These are phyloP conservation scores for Acridotheres tristis DNA, from an alignment of 2,797 vertebrate species.

Conservation along the genomic window DNA sequence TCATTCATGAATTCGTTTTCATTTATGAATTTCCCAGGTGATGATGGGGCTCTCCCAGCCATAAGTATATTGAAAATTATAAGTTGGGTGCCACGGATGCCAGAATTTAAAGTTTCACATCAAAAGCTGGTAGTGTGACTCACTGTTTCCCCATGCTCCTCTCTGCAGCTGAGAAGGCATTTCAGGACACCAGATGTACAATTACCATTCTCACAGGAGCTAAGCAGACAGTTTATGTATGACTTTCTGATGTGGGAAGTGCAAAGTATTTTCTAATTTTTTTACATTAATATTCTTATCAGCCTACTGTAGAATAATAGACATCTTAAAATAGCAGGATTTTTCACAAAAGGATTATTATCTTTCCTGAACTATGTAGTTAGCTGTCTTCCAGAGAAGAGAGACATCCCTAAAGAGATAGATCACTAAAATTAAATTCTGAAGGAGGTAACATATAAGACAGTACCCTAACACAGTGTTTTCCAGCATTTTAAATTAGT, in stretches of 20 bases:
- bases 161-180: constrained; percentile 28
- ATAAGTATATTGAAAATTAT: background rate
- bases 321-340: background rate
- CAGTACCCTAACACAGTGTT: background rate
- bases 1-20: background rate
- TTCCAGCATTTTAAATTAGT: background rate
- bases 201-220: background rate
- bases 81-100: background rate
- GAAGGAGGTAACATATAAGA: background rate
- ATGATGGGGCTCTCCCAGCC: background rate
- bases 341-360: background rate
- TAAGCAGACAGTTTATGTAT: background rate
- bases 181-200: constrained; percentile 30
- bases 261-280: background rate
- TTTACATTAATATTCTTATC: background rate
- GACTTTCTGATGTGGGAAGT: background rate
- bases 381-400: background rate
- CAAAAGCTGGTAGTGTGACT: background rate
- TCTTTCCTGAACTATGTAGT: background rate
- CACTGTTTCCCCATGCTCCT: background rate
- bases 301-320: background rate
- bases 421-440: background rate
- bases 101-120: background rate
- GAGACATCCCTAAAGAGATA: background rate
- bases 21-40: background rate